A percentile compares a stretch with the other conserved stretches of the same genome.
Conservation (phyloP, 2,113 vertebrate genomes). For the Dromaius novaehollandiae region DNA sequence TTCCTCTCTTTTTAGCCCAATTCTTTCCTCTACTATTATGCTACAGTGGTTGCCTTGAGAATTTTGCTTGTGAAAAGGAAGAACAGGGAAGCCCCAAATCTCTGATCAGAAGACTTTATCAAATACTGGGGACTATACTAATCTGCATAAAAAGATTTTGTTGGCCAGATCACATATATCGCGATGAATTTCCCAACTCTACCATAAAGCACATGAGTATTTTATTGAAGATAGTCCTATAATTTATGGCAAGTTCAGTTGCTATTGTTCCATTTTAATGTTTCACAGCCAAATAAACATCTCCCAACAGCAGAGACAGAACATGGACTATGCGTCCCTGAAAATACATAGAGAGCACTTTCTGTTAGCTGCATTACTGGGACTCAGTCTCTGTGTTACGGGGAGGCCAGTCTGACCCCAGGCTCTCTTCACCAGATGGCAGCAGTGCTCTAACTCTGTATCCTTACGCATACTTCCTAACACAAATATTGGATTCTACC, state of each 20-base stretch:
- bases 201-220: not conserved
- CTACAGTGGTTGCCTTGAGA: not conserved
- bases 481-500: not conserved
- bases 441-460: not conserved
- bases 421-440: not conserved
- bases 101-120: not conserved
- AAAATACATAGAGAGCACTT: not conserved
- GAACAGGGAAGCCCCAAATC: not conserved
- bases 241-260: not conserved
- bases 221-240: not conserved
- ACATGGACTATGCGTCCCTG: not conserved
- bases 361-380: not conserved
- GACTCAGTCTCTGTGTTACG: not conserved
- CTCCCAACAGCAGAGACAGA: not conserved
- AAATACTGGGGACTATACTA: not conserved
- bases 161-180: fast-evolving
- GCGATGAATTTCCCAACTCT: not conserved
- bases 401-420: not conserved
- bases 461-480: not conserved
- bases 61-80: not conserved
- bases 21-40: not conserved
- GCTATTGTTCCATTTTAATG: not conserved
- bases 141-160: not conserved
- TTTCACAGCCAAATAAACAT: not conserved
- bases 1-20: not conserved